Evolutionary conservation across 2,888 invertebrate genomes (phyloP), one percentile per base, ranked within the genome.

Genomic region (Trilocha varians): DNA sequence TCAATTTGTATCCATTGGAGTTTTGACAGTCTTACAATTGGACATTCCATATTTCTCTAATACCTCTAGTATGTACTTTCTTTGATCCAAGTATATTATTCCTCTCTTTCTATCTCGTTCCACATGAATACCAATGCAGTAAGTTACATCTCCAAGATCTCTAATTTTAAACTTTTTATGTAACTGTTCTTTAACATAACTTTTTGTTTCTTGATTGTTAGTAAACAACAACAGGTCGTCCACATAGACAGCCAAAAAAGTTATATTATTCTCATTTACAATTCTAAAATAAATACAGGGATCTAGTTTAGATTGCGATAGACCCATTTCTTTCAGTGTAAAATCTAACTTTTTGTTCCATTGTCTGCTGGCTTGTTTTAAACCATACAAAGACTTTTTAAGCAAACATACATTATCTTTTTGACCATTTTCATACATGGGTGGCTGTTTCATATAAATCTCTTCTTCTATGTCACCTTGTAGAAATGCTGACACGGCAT

Each of bases 21-120:
- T 47, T 18, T 33, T 3, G 0, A 49, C 47, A 16, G 52, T 41
- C 11, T 53, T 54, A 38, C 53, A 54, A 6, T 54, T 42, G 3
- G 25, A 53, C 53, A 3, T 39, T n/a, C n/a, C 17, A 38, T 47
- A 53, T 13, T 36, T 17, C 0, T 9, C 5, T 14, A 55, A 32
- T 15, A 47, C 41, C 18, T 44, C 37, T 38, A 47, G n/a, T 17
- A 53, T 50, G 37, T 55, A 55, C 1, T 15, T 13, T 32, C 18
- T 15, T 34, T 55, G 49, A 42, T 52, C 49, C 5, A 52, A 14
- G n/a, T 32, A 36, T 5, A 52, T 14, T 32, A 46, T 15, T 11
- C 33, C 39, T 44, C 39, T 45, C 11, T 34, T n/a, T 17, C 4
- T 32, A 32, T 45, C 38, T 35, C 38, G 39, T 17, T 9, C 41